Percentiles rank a stretch among this genome's conserved stretches.
Conservation (phyloP, 2,888 invertebrate genomes). For the Strigamia maritima region DNA sequence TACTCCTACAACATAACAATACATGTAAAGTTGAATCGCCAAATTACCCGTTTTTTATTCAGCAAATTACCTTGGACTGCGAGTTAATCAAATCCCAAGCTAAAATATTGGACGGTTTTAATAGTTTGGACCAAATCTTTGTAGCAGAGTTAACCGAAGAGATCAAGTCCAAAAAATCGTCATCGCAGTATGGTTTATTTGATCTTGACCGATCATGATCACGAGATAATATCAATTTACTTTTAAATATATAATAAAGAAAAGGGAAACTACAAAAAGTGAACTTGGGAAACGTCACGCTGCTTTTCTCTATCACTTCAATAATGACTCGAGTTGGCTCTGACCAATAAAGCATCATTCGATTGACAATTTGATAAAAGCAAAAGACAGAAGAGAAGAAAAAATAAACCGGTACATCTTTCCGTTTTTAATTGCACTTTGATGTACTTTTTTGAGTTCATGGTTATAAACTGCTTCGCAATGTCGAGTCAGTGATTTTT, state of each 20-base stretch:
- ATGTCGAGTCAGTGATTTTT: not conserved
- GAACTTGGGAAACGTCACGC: not conserved
- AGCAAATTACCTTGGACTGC: not conserved
- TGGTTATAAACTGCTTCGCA: not conserved
- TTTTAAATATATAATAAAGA: not conserved
- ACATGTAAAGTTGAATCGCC: not conserved
- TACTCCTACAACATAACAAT: not conserved
- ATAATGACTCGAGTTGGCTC: not conserved
- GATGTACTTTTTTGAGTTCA: not conserved
- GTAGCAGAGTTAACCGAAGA: not conserved
- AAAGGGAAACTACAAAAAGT: not conserved
- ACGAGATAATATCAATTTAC: too few species aligned
- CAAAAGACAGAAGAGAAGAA: not conserved
- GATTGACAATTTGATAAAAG: not conserved
- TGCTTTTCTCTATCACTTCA: not conserved
- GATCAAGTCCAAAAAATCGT: not conserved
- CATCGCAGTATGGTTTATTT: not conserved
- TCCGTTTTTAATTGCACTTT: not conserved
- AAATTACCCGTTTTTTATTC: not conserved
- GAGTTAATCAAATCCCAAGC: not conserved
- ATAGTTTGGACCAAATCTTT: not conserved
- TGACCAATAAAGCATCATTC: not conserved
- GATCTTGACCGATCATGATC: not conserved
- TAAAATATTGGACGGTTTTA: not conserved
- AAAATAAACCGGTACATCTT: not conserved